Evolutionary conservation across 2,888 invertebrate species (phyloP), one percentile per base, ranked within the genome.

Genomic region (Drosophila colorata): DNA sequence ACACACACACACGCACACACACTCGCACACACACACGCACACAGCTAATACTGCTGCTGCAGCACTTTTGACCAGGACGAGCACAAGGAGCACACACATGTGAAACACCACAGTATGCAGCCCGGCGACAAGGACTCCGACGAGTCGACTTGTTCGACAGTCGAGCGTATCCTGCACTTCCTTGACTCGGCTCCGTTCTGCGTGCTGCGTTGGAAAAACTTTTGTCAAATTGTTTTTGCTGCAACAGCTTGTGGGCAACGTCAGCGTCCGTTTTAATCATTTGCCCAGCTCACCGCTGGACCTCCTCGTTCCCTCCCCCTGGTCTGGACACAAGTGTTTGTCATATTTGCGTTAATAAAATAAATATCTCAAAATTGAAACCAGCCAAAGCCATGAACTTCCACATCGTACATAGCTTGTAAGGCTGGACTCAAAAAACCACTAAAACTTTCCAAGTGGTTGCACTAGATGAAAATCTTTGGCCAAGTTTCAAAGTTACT

Each of bases 181-280:
- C 73, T 75, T 69, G 41, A 44, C 44, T 59, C 43, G 13, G 11
- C 55, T 18, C 37, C 37, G 41, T 49, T 58, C 46, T 41, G 9
- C 28, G 28, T 28, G 28, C 28, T 47, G 25, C 51, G 47, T 33
- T 72, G 47, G 25, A 14, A 48, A 65, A 76, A 71, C 51, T 64
- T 69, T 70, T 71, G 58, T 52, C 66, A 76, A 74, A 71, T 76
- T 61, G 55, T 59, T 76, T 69, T 74, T 59, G 61, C 48, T 68
- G 67, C 71, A 80, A 71, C 87, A 87, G 87, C 85, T 87, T 87
- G 83, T 64, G 69, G 63, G 43, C 53, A 81, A 74, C 68, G 66
- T 69, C 67, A 70, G 70, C 68, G 57, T 71, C 68, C 60, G 72
- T 78, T 82, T 80, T 78, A 82, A 82, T 80, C 71, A 75, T 75